Base-by-base conservation (phyloP, 2,113 vertebrate genomes). In the Petrocephalus microphthalmus region DNA sequence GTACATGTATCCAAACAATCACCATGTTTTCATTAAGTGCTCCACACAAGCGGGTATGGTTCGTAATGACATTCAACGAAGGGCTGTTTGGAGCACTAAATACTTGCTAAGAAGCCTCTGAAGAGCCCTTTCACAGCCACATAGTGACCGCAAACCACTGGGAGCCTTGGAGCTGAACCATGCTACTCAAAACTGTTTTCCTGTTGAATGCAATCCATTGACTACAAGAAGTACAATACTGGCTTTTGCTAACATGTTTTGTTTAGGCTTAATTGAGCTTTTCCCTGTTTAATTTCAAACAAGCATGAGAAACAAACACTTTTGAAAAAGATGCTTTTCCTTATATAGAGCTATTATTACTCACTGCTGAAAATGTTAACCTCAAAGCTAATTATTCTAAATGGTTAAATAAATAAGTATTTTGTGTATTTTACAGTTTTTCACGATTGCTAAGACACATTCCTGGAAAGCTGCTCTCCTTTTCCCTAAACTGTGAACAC, bases 51-150 rank as follows among this genome's bases (percentile, higher is more conserved):
- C 57, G 85, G 88, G 89, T 74, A 47, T 37, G 54, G 84, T 47
- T 89, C 78, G 84, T 86, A 90, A 89, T 56, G 88, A 87, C 88
- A 89, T 88, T 89, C 42, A 19, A 54, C 86, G 71, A 71, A 86
- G 71, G 37, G 37, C 51, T 88, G 85, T 90, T 53, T 22, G 87
- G 47, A 91, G 89, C 87, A 15, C 82, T 90, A 89, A 89, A 89
- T 57, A 87, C 88, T 82, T 29, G 13, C 22, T 78, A 88, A 64
- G 88, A 64, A 90, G 45, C 89, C 87, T 91, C 86, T 84, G 64
- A 71, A 91, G 89, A 90, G 87, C 81, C 85, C 87, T 91, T 92
- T 82, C 92, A 88, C 86, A 88, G 91, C 83, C 87, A 87, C 89
- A 90, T 83, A 85, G 67, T 87, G 84, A 88, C 87, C 87, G 45